Percentiles rank a stretch among this genome's conserved stretches.
Conservation (phyloP, 2,888 invertebrate species). For the Chloromyia formosa region DNA sequence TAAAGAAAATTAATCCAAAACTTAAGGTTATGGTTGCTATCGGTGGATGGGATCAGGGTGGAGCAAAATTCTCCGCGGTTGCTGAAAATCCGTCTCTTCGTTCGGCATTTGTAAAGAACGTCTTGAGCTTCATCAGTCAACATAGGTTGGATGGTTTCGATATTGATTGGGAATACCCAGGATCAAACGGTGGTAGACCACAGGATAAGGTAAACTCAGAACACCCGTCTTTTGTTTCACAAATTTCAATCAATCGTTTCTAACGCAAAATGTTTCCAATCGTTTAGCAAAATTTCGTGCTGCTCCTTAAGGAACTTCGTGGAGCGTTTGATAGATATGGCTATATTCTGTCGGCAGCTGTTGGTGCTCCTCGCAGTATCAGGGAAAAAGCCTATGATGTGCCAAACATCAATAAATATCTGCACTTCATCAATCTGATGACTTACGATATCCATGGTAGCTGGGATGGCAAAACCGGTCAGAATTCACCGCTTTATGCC, state of each 20-base stretch:
- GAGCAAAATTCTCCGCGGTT: slow-evolving; percentile 63
- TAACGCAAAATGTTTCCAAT: background rate
- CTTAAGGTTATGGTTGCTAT: slow-evolving; percentile 66
- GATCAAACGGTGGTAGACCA: slow-evolving; percentile 32
- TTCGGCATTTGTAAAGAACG: slow-evolving; percentile 65
- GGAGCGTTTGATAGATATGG: slow-evolving; percentile 60
- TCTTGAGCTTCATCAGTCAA: slow-evolving; percentile 63
- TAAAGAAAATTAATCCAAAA: slow-evolving; percentile 63
- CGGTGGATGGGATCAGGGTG: slow-evolving; percentile 70
- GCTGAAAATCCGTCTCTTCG: slow-evolving; percentile 58
- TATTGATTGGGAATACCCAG: slow-evolving; percentile 73
- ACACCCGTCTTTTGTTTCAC: too few species aligned
- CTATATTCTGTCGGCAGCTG: slow-evolving; percentile 66
- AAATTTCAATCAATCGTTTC: too few species aligned
- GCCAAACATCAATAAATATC: slow-evolving; percentile 61
- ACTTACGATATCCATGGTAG: slow-evolving; percentile 68
- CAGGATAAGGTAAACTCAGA: slow-evolving; percentile 42
- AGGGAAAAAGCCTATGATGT: slow-evolving; percentile 67
- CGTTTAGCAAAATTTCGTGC: slow-evolving; percentile 53
- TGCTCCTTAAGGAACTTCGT: slow-evolving; percentile 59
- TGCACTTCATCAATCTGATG: slow-evolving; percentile 69
- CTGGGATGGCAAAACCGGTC: slow-evolving; percentile 65
- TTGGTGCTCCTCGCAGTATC: slow-evolving; percentile 64
- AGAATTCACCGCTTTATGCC: slow-evolving; percentile 66
- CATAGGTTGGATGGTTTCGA: slow-evolving; percentile 71